Evolutionary conservation across 2,113 vertebrate species (phyloP).

Genomic region (Hyperopisus bebe): DNA sequence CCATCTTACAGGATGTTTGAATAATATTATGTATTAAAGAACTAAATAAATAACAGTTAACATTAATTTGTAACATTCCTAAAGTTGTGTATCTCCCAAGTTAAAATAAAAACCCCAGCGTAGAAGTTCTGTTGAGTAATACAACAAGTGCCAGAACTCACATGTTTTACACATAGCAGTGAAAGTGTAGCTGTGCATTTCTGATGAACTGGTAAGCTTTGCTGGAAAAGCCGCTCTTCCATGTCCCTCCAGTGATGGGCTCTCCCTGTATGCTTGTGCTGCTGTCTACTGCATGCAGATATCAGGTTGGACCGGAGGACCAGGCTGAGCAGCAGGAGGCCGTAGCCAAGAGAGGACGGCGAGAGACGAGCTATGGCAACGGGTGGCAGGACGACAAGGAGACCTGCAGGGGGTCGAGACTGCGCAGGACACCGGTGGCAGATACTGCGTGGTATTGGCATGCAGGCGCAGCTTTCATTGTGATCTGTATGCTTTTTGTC

Average conservation of each 20-base stretch:
- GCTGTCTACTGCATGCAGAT: not conserved
- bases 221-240: not conserved
- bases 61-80: not conserved
- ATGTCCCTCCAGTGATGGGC: not conserved
- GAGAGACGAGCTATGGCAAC: not conserved
- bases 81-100: not conserved
- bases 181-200: not conserved
- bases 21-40: not conserved
- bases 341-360: not conserved
- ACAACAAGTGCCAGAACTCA: not conserved
- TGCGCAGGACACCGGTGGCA: not conserved
- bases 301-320: not conserved
- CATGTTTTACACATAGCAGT: not conserved
- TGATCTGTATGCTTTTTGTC: not conserved
- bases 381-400: not conserved
- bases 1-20: not conserved
- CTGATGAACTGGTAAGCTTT: not conserved
- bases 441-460: not conserved
- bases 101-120: not conserved
- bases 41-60: not conserved
- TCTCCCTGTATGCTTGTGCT: not conserved
- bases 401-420: not conserved
- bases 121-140: not conserved
- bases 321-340: not conserved
- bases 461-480: not conserved